Percentiles rank a stretch among this genome's conserved stretches.
These are phyloP conservation scores for Spinibarbus caldwelli DNA, from an alignment of 2,797 vertebrate species.

Conservation along the genomic window DNA sequence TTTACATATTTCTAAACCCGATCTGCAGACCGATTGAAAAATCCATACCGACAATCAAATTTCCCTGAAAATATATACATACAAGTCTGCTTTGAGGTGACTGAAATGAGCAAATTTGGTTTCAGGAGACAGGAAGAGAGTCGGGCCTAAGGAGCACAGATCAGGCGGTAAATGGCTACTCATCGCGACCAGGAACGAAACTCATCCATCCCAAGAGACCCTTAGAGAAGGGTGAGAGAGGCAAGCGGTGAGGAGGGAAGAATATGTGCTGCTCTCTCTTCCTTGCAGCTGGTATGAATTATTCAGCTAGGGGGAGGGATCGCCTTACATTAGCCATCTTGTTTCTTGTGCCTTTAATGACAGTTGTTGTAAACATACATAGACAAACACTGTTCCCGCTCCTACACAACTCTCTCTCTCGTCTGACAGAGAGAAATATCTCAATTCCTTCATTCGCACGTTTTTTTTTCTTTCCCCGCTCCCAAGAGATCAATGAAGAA, in stretches of 20 bases:
- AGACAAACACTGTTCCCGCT: constrained; percentile 81
- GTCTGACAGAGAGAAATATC: constrained; percentile 69
- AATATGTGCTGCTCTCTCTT: constrained; percentile 82
- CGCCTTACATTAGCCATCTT: constrained; percentile 87
- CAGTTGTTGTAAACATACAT: constrained; percentile 92
- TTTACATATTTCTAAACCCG: constrained; percentile 90
- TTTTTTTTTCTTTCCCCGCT: constrained; percentile 29
- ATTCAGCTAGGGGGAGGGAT: constrained; percentile 85
- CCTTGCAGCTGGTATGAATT: constrained; percentile 84
- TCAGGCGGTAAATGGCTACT: constrained; percentile 82
- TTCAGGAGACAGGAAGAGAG: constrained; percentile 88
- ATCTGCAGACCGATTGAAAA: constrained; percentile 89
- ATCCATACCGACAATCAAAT: constrained; percentile 90
- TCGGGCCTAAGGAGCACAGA: constrained; percentile 79
- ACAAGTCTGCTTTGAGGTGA: constrained; percentile 89
- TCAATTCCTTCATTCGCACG: constrained; percentile 59
- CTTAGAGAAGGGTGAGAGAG: constrained; percentile 80
- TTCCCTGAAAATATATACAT: constrained; percentile 91
- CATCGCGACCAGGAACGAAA: constrained; percentile 81
- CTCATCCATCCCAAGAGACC: constrained; percentile 83
- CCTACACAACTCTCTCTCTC: constrained; percentile 68
- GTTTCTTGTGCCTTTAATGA: constrained; percentile 89
- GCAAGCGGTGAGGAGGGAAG: constrained; percentile 80
- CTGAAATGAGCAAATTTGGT: constrained; percentile 90
- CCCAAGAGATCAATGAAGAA: constrained; percentile 29